Evolutionary conservation across 2,113 vertebrate genomes (phyloP).

Genomic region (Pavo muticus): DNA sequence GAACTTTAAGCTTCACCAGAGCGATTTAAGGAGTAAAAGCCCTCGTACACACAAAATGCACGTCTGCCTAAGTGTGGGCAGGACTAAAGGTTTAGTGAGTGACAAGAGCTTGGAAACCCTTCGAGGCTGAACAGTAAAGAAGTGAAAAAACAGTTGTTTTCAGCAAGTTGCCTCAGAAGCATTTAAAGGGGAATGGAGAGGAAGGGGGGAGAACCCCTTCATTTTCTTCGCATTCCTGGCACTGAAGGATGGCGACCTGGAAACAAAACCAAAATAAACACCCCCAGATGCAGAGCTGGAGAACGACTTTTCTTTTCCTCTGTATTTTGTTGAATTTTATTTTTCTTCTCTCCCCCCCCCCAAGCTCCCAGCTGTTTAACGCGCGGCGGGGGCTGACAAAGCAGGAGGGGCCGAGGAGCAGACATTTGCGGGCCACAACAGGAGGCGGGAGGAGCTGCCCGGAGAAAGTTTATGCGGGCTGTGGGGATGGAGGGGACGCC

Average conservation of each 20-base stretch:
- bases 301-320: background rate
- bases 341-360: rapidly evolving
- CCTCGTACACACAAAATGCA: background rate
- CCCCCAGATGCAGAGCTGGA: background rate
- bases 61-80: rapidly evolving
- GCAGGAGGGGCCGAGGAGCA: too few relatives aligned
- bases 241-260: background rate
- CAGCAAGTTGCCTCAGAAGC: background rate
- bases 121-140: rapidly evolving
- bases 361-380: rapidly evolving
- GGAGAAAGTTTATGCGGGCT: background rate
- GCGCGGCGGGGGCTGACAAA: too few relatives aligned
- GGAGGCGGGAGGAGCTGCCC: rapidly evolving
- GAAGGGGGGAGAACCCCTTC: background rate
- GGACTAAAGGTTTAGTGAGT: background rate
- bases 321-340: background rate
- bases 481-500: too few relatives aligned
- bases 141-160: background rate
- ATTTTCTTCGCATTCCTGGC: background rate
- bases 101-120: background rate
- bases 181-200: background rate
- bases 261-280: background rate
- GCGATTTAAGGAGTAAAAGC: background rate
- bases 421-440: too few relatives aligned
- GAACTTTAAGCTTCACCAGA: background rate